These are phyloP conservation scores for Spinibarbus caldwelli DNA, from an alignment of 2,797 vertebrate genomes.

Conservation along the genomic window DNA sequence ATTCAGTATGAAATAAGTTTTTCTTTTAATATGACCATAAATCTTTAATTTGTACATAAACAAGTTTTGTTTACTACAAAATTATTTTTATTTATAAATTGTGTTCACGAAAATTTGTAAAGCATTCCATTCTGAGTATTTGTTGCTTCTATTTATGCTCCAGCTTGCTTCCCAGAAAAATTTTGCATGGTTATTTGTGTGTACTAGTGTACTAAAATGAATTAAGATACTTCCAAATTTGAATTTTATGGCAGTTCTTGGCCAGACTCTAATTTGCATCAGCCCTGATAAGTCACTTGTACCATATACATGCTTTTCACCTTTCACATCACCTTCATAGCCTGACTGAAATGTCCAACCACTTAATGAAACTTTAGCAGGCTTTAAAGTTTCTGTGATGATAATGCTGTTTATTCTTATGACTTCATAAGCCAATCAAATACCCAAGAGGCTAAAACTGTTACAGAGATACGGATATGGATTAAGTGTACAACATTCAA, in stretches of 20 bases:
- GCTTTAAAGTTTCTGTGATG: conserved; percentile 31
- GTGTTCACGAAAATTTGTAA: conserved; percentile 18
- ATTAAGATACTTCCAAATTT: conserved; percentile 29
- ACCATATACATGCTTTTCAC: conserved; percentile 4
- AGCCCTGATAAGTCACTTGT: conserved; percentile 12
- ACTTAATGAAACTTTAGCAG: conserved; percentile 25
- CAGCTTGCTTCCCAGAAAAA: conserved; percentile 30
- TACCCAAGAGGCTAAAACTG: background rate
- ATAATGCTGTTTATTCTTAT: conserved; percentile 5
- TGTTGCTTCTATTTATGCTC: conserved; percentile 11
- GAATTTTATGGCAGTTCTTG: conserved; percentile 10
- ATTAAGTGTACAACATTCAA: background rate
- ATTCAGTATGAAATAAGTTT: background rate
- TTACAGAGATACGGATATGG: background rate
- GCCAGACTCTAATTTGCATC: conserved; percentile 19
- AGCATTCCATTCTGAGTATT: conserved; percentile 38
- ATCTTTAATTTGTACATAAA: conserved; percentile 4
- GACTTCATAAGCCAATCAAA: conserved; percentile 14
- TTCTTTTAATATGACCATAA: background rate
- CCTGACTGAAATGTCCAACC: background rate
- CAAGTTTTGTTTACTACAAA: conserved; percentile 8
- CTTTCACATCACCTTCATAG: conserved; percentile 22
- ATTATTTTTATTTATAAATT: conserved; percentile 16
- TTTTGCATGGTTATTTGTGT: conserved; percentile 37
- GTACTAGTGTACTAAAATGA: conserved; percentile 24